Evolutionary conservation across 2,797 vertebrate genomes (phyloP).

Genomic region (Eupleurogrammus muticus): DNA sequence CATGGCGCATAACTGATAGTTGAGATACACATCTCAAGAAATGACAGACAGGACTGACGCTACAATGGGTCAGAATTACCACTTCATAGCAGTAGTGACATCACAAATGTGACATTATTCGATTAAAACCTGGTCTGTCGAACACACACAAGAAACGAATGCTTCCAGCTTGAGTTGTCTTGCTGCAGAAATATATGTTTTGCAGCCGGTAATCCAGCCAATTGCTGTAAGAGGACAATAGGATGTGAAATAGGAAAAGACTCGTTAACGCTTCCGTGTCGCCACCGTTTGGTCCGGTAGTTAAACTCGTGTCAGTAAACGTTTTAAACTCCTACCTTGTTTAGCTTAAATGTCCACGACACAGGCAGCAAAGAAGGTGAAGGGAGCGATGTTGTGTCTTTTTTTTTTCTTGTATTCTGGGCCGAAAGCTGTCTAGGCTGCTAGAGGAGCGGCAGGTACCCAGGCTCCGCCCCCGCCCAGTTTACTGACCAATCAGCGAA

Average conservation of each 20-base stretch:
- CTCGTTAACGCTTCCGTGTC: neutral
- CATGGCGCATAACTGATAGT: neutral
- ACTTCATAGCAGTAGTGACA: neutral
- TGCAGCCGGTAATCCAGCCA: neutral
- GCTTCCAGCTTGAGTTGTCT: accelerated
- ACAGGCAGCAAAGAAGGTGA: neutral
- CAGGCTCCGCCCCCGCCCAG: slow-evolving; percentile 35
- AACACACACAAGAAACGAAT: no score
- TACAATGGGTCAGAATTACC: neutral
- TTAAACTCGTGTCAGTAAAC: no score
- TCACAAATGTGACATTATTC: neutral
- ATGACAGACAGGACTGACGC: neutral
- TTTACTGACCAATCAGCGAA: slow-evolving; percentile 65
- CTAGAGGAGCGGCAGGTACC: slow-evolving; percentile 7
- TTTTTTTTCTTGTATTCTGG: neutral
- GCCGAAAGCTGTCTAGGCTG: neutral
- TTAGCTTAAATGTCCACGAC: slow-evolving; percentile 14
- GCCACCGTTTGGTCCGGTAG: neutral
- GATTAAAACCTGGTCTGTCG: accelerated
- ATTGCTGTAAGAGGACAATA: neutral
- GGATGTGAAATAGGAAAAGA: neutral
- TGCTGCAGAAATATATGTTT: neutral
- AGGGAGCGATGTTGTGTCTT: neutral
- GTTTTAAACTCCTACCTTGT: slow-evolving; percentile 44
- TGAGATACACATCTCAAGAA: neutral